Evolutionary conservation across 1,140 invertebrate genomes (phyloP).

Genomic region (Neodiprion fabricii): DNA sequence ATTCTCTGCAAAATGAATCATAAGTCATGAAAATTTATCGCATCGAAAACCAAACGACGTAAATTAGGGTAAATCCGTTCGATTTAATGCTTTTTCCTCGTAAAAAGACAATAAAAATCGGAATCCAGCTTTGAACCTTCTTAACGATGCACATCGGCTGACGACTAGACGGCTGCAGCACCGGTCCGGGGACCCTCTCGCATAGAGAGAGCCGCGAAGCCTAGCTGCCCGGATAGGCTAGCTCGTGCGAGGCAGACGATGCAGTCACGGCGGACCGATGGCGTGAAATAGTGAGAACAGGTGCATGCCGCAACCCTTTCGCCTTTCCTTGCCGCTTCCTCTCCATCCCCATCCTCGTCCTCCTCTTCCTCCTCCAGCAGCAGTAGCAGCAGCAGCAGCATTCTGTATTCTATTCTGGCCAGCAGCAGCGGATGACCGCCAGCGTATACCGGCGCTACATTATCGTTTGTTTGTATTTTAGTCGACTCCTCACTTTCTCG

Average conservation of each 20-base stretch:
- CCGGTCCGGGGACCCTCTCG: too few relatives aligned
- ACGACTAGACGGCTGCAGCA: too few relatives aligned
- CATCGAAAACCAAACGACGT: too few relatives aligned
- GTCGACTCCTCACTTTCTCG: background rate
- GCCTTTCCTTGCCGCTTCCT: background rate
- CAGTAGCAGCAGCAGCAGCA: background rate
- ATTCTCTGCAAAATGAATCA: too few relatives aligned
- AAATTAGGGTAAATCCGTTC: too few relatives aligned
- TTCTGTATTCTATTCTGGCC: slow-evolving; percentile 1
- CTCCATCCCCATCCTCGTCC: background rate
- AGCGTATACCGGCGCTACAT: background rate
- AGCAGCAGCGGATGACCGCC: background rate
- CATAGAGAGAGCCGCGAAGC: too few relatives aligned
- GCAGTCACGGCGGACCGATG: slow-evolving; percentile 8
- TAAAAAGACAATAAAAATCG: too few relatives aligned
- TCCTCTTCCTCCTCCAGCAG: background rate
- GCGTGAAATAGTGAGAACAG: slow-evolving; percentile 40
- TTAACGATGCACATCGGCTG: too few relatives aligned
- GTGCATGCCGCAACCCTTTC: slow-evolving; percentile 20
- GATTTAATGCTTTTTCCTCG: too few relatives aligned
- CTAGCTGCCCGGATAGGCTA: too few relatives aligned
- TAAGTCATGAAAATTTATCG: too few relatives aligned
- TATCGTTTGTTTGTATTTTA: slow-evolving; percentile 12
- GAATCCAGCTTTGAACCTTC: too few relatives aligned
- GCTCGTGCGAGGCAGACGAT: background rate